These are phyloP conservation scores for Drymodes brunneopygia DNA, from an alignment of 2,113 vertebrate species.

Conservation along the genomic window DNA sequence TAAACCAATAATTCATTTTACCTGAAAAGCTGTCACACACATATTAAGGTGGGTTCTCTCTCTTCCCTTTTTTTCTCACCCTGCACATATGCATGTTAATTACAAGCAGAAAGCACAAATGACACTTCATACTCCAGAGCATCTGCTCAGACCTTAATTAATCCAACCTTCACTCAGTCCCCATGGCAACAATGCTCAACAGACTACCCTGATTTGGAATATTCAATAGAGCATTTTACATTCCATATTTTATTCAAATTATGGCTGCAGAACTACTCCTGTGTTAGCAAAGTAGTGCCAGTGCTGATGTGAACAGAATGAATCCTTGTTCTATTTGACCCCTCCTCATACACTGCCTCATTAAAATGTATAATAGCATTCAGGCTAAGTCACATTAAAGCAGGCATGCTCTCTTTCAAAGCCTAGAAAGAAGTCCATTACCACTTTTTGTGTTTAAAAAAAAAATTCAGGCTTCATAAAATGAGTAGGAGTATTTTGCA, in stretches of 20 bases:
- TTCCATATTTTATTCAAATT: conserved; percentile 58
- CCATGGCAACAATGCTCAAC: conserved; percentile 67
- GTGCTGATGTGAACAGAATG: background rate
- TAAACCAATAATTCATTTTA: background rate
- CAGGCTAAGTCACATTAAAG: background rate
- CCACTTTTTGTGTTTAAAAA: background rate
- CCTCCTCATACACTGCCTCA: background rate
- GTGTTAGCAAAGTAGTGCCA: background rate
- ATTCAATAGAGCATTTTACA: conserved; percentile 38
- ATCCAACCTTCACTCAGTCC: conserved; percentile 37
- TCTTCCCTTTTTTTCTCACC: background rate
- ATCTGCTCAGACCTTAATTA: conserved; percentile 74
- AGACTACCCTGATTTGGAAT: conserved; percentile 37
- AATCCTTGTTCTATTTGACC: background rate
- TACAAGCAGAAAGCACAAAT: conserved; percentile 60
- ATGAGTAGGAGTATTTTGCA: background rate
- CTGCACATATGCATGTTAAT: background rate
- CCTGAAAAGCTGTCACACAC: background rate
- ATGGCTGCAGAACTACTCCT: background rate
- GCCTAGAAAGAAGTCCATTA: background rate
- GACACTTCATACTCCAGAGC: conserved; percentile 53
- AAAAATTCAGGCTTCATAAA: background rate
- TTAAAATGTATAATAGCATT: background rate
- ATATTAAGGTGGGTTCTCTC: background rate
- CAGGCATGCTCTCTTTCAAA: background rate